Conservation (phyloP, 2,888 invertebrate genomes). For the Autographa pulchrina region DNA sequence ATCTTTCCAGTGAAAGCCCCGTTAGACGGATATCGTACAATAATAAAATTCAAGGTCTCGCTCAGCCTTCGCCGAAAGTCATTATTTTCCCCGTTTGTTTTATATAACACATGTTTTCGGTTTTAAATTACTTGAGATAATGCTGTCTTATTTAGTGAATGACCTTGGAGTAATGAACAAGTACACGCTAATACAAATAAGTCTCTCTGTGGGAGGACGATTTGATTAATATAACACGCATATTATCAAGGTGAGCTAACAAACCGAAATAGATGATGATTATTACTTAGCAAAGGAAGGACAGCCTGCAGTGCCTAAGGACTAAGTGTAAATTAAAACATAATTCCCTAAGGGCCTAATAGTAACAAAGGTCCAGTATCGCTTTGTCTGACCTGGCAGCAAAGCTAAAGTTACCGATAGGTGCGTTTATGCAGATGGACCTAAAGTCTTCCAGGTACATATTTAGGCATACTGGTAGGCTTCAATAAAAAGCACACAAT, state of each 20-base stretch:
- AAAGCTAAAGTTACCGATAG: not conserved
- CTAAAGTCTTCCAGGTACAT: too few species aligned
- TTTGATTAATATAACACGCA: slow-evolving; percentile 39
- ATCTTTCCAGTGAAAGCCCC: slow-evolving; percentile 39
- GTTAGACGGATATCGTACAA: slow-evolving; percentile 34
- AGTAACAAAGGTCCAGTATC: too few species aligned
- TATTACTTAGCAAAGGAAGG: slow-evolving; percentile 15
- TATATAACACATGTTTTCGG: not conserved
- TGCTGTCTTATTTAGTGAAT: not conserved
- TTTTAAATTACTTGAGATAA: not conserved
- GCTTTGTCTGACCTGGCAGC: slow-evolving; percentile 10
- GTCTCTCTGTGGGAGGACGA: slow-evolving; percentile 53
- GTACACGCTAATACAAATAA: slow-evolving; percentile 36
- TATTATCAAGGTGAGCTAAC: slow-evolving; percentile 18
- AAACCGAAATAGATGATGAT: slow-evolving; percentile 18
- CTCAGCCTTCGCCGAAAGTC: slow-evolving; percentile 1
- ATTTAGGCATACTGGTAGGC: too few species aligned
- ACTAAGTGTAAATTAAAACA: not conserved
- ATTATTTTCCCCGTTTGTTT: not conserved
- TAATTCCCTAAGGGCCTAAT: not conserved
- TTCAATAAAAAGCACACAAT: too few species aligned
- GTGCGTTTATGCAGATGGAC: not conserved
- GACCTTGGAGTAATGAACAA: slow-evolving; percentile 49
- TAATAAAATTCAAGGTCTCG: slow-evolving; percentile 27
- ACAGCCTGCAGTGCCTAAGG: too few species aligned